Evolutionary conservation across 2,888 invertebrate species (phyloP), one percentile per base, ranked within the genome.

Genomic region (Sinohyriopsis cumingii): DNA sequence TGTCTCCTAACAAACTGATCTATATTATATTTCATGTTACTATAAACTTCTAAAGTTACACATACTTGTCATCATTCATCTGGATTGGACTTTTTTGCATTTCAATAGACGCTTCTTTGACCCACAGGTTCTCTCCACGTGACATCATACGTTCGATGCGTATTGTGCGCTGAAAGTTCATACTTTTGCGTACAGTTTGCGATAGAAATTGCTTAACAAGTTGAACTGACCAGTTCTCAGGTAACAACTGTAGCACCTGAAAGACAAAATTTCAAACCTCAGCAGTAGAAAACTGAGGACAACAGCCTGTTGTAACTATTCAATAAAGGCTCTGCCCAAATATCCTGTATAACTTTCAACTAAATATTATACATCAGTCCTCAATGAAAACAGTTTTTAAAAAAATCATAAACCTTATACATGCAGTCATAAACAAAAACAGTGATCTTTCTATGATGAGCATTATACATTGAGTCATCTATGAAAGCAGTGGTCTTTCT

Each of bases 191-290:
- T 7, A 91, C 82, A 6, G 91, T 88, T 57, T 88, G 86, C 28
- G 85, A 84, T 55, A 92, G 81, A 78, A 91, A 91, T 67, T 89
- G 87, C 9, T 89, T 88, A 64, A 92, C 77, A 22, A 90, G 83
- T 60, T 89, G 86, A 7, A 91, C 83, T 5, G 91, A 90, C 91
- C 91, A 91, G 64, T 88, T 86, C 56, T 90, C 89, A 5, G 92
- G 92, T 45, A 92, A 81, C 56, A 91, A 77, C 69, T 89, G 88
- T 62, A 89, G 77, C 24, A 89, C 88, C 89, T 89, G 77, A 3
- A 77, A 72, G 54, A 25, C 67, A n/a, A 63, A 45, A 22, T 1
- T 15, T 45, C 12, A 45, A 45, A 45, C 45, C 15, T 45, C 15
- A 45, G 9, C 57, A 28, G 55, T 6, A 59, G n/a, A 24, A 55